These are phyloP conservation scores for Circaetus cinerascens DNA, from an alignment of 2,113 vertebrate genomes.

Conservation along the genomic window DNA sequence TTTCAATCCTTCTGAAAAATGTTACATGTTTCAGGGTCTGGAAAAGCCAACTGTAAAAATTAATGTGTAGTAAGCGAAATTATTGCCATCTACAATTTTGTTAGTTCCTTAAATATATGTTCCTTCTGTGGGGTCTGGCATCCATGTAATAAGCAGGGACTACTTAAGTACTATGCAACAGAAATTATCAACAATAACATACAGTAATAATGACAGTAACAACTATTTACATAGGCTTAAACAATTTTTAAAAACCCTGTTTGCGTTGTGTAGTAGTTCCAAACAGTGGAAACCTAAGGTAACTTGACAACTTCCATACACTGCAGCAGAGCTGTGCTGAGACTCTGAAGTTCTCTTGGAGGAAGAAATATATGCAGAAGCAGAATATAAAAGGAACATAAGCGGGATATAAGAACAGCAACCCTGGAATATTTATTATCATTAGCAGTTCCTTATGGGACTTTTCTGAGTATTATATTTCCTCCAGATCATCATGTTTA, in stretches of 20 bases:
- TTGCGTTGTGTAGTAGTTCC: not conserved
- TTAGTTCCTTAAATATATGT: not conserved
- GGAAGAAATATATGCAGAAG: not conserved
- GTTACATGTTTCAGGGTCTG: not conserved
- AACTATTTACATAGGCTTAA: not conserved
- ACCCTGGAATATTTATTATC: not conserved
- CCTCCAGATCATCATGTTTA: not conserved
- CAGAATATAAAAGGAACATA: not conserved
- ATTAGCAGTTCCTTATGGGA: not conserved
- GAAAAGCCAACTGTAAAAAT: not conserved
- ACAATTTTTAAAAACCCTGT: not conserved
- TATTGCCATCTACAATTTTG: not conserved
- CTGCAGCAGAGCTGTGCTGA: not conserved
- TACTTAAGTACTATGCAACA: not conserved
- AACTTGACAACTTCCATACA: not conserved
- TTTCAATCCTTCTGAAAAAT: not conserved
- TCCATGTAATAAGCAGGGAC: not conserved
- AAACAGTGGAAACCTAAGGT: not conserved
- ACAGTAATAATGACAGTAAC: not conserved
- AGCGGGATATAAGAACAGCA: not conserved
- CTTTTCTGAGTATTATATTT: not conserved
- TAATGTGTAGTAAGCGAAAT: not conserved
- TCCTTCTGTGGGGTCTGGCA: not conserved
- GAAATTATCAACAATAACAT: not conserved
- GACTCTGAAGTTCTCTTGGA: not conserved